Evolutionary conservation across 2,113 vertebrate genomes (phyloP), one percentile per base, ranked within the genome.

Genomic region (Dicrurus megarhynchus): DNA sequence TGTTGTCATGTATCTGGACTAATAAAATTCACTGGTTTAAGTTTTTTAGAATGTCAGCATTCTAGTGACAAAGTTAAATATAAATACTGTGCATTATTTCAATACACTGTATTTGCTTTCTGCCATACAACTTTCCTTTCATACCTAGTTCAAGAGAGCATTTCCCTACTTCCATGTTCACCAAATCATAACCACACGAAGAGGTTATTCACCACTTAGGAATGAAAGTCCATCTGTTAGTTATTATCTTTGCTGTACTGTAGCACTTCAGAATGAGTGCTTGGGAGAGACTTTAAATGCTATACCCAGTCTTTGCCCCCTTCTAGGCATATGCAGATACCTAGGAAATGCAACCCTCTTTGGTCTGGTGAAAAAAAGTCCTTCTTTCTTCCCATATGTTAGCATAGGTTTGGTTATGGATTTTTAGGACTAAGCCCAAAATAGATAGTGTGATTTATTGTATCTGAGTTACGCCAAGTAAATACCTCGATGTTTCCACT

Each of bases 181-280:
- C 96, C 96, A 96, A 90, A 96, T 97, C 94, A 93, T 96, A 96
- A 97, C 97, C 97, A 95, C 96, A 95, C 80, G 4, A 84, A 91
- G 87, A 80, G 73, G 55, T 97, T 97, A 95, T 96, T 97, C 97
- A 97, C 73, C 79, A 90, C 95, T 97, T 92, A 89, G 97, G 97
- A 97, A 97, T 97, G 97, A 97, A 94, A 90, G 95, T 89, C 95
- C 97, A 97, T 97, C 96, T 97, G 97, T 91, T 97, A 96, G 92
- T 94, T 97, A 97, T 97, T 97, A 97, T 97, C 90, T 93, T 80
- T 76, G 88, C 95, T 89, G 49, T 70, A 70, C 84, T 94, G 67
- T 82, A 93, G 94, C 65, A 15, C 63, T 93, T 93, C 87, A 97
- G 75, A 94, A 53, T 46, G 84, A 95, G 67, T 65, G 78, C 57